Base-by-base conservation (phyloP, 92 coral and sea anemone genomes). In the Phenganax subtilis region DNA sequence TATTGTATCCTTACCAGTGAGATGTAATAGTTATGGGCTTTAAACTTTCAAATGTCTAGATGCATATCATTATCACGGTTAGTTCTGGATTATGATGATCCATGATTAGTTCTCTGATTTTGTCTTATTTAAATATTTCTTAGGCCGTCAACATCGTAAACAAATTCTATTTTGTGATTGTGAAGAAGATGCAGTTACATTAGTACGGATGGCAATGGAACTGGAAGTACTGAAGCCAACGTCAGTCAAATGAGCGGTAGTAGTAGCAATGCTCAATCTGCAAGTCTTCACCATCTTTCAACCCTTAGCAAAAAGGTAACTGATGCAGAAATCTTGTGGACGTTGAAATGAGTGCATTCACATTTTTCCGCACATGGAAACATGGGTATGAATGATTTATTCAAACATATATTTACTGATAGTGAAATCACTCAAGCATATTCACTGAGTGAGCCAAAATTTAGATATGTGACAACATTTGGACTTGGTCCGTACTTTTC, bases 251-350 rank as follows among this genome's bases (percentile, higher is more conserved):
- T 7, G 20, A 66, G 51, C 20, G 72, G 51, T 10, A 68, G 73
- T 28, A 10, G 12, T 6, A 68, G 73, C 15, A 10, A 1, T 68
- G 54, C 73, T 68, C 73, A 68, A 52, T 73, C 77, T 73, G 16
- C 63, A 75, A 17, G n/a, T 15, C 12, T 83, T 27, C 87, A 83
- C 75, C 81, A 83, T 83, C 73, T 83, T 12, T 83, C 81, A 80
- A 84, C 85, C 60, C 69, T 84, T 51, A 75, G 69, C 28, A 89
- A 86, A 85, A 89, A 79, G 12, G 84, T 83, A 44, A 70, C 87
- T 17, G 91, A 89, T 83, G 87, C 89, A 55, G 91, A 85, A 62
- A 77, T 84, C 68, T 60, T 86, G 56, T 88, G 91, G 89, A 80
- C 87, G 37, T 70, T 88, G 56, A 85, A 86, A 69, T 83, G 89